Base-by-base conservation (phyloP, 2,113 vertebrate genomes). In the Austrofundulus limnaeus region DNA sequence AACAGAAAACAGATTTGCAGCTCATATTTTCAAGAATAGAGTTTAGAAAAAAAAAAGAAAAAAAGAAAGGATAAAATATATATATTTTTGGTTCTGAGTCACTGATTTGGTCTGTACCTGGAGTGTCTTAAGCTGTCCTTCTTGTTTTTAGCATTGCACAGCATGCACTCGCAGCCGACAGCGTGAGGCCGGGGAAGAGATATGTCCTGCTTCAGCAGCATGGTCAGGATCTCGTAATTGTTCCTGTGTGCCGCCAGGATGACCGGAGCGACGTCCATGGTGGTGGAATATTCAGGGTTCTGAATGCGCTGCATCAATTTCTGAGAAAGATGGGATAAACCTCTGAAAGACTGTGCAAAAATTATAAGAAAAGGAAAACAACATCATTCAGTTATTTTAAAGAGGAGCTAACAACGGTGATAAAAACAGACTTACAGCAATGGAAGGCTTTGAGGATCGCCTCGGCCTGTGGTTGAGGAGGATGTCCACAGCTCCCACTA, bases 141-240 rank as follows among this genome's bases (percentile, higher is more conserved):
- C 88, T 98, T 98, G 92, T 99, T 99, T 85, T 99, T 99, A 80
- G 96, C 97, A 41, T 96, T 96, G 88, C 97, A 99, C 52, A 99
- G 86, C 0, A 95, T 98, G 75, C 97, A 99, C 69, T 99, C 97
- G 81, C 97, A 99, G 83, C 97, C 97, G 3, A 99, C 97, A 6
- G 97, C 97, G 43, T 99, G 97, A 16, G 97, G 97, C 69, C 97
- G 94, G 13, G 97, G 97, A 42, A 99, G 92, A 0, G 97, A 98
- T 72, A 98, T 96, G 73, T 99, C 97, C 84, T 98, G 97, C 72
- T 99, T 98, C 77, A 99, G 89, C 21, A 99, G 90, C 96, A 99
- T 98, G 19, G 97, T 98, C 63, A 99, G 94, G 80, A 99, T 99
- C 88, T 99, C 97, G 59, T 99, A 99, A 88, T 99, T 98, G 88